Evolutionary conservation across 1,140 invertebrate genomes (phyloP), one percentile per base, ranked within the genome.

Genomic region (Zaprionus capensis): DNA sequence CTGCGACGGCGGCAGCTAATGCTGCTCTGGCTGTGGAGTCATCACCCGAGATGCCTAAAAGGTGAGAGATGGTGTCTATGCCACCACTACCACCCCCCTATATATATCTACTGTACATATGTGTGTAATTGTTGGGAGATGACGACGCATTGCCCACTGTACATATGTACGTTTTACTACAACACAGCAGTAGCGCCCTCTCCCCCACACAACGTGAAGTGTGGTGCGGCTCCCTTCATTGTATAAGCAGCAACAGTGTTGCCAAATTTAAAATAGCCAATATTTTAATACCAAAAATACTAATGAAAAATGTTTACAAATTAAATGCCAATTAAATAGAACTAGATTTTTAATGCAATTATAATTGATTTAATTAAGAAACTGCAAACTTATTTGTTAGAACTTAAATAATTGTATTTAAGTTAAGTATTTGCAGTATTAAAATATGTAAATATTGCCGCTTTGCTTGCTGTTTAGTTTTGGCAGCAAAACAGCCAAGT

Each of bases 41-140:
- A 76, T 92, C 92, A 71, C 91, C 92, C 49, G 92, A 93, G 87
- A 91, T 92, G 81, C 92, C 92, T 62, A 93, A 93, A 78, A 91
- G 92, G 92, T 93, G 76, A 91, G 31, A 34, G 31, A 34, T 34
- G 31, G 31, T 34, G 83, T 65, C 63, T 24, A 65, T 62, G 31
- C 58, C 14, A 36, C 26, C 62, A 26, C 24, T 2, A 11, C 36
- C 57, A 51, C 56, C 44, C 57, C 57, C 57, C 46, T 71, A 63
- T 67, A 63, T 75, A 51, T 78, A 9, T 36, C n/a, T 62, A 41
- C 53, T 68, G 53, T 59, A 51, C 57, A 65, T 72, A 67, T 49
- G 38, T 74, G 55, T 87, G 80, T 82, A 63, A 69, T 64, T 71
- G 49, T 61, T 61, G 71, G 64, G 71, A 79, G 81, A 85, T 88